A percentile compares a stretch with the other conserved stretches of the same genome.
Conservation (phyloP, 1,140 invertebrate species). For the Parasteatoda tepidariorum region DNA sequence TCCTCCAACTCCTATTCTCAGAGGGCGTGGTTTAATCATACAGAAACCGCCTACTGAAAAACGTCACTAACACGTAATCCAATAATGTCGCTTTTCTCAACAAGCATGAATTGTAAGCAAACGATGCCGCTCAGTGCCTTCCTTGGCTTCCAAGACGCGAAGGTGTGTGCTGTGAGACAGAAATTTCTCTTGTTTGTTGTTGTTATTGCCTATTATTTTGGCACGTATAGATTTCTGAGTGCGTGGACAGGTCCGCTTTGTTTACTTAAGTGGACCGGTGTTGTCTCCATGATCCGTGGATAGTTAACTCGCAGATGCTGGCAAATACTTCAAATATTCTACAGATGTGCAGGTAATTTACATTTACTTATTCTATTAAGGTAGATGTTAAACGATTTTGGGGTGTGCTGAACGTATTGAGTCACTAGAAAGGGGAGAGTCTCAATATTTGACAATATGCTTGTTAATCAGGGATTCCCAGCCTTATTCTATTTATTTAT, state of each 20-base stretch:
- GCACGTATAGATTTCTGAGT: neutral
- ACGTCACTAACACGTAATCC: neutral
- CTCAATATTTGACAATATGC: no score
- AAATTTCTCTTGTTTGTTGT: neutral
- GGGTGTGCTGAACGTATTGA: neutral
- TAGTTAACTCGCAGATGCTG: slow-evolving; percentile 33
- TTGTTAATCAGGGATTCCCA: no score
- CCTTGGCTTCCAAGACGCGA: neutral
- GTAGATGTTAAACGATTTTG: neutral
- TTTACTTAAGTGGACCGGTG: neutral
- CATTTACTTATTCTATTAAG: neutral
- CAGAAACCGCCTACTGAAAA: neutral
- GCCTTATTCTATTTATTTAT: no score
- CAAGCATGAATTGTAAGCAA: neutral
- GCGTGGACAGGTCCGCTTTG: neutral
- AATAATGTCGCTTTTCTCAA: neutral
- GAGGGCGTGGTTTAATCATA: neutral
- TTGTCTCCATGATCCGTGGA: slow-evolving; percentile 34
- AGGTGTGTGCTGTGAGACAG: neutral
- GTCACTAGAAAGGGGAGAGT: neutral
- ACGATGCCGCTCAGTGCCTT: neutral
- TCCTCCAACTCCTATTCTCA: neutral
- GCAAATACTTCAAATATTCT: slow-evolving; percentile 38
- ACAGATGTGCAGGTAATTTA: slow-evolving; percentile 49
- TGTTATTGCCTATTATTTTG: neutral